These are phyloP conservation scores for Patiria miniata DNA, from an alignment of 35 echinoderm and acorn worm genomes.

Conservation along the genomic window DNA sequence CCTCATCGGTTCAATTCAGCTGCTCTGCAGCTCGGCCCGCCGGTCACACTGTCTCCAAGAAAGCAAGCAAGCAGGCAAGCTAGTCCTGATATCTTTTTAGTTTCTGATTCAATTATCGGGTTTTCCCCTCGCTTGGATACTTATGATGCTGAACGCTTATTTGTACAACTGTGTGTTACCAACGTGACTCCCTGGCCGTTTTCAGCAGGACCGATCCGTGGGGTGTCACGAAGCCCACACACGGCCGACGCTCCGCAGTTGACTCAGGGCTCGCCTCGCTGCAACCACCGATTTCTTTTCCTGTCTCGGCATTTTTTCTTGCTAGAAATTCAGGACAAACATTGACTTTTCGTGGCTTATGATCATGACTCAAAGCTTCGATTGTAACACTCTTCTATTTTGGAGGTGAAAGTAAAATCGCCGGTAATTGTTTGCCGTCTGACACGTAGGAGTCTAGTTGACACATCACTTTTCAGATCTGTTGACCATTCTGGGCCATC, in stretches of 20 bases:
- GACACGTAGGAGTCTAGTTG: not conserved
- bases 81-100: too few species aligned
- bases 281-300: not conserved
- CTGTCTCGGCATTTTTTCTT: not conserved
- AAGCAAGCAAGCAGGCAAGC: too few species aligned
- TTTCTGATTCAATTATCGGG: slow-evolving; percentile 9
- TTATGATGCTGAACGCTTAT: slow-evolving; percentile 10
- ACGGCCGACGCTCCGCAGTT: not conserved
- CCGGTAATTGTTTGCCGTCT: slow-evolving; percentile 18
- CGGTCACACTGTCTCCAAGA: not conserved
- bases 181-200: slow-evolving; percentile 8
- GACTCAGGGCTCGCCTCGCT: slow-evolving; percentile 7
- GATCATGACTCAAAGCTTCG: not conserved
- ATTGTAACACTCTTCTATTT: not conserved
- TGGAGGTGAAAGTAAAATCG: slow-evolving; percentile 7
- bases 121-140: not conserved
- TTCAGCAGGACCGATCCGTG: not conserved
- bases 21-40: not conserved
- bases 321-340: not conserved
- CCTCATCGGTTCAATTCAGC: slow-evolving; percentile 18
- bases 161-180: not conserved
- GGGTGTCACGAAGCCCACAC: slow-evolving; percentile 23
- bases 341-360: slow-evolving; percentile 25
- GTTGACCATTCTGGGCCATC: not conserved
- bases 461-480: not conserved